Percentiles rank a stretch among this genome's conserved stretches.
Conservation (phyloP, 1,140 invertebrate species). For the Macrosteles quadrilineatus region DNA sequence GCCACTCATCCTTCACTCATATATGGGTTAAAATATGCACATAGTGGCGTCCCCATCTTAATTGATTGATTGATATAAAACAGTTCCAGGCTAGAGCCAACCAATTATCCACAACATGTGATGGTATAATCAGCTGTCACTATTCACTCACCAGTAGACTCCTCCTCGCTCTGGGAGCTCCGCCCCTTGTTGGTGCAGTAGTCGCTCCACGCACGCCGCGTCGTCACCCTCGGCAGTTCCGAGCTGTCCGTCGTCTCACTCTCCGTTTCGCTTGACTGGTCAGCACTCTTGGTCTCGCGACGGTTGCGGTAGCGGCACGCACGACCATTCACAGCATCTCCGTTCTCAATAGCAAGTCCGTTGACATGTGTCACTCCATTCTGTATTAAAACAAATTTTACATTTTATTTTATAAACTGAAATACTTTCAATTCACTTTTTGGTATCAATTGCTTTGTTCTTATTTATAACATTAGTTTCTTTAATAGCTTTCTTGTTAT, state of each 20-base stretch:
- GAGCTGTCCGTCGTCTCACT: conserved; percentile 44
- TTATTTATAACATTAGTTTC: no score
- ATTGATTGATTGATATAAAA: no score
- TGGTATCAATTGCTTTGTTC: no score
- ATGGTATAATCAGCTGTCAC: no score
- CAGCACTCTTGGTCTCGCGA: conserved; percentile 49
- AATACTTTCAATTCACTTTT: neutral
- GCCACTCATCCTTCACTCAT: no score
- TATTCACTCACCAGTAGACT: conserved; percentile 45
- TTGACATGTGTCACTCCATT: conserved; percentile 7
- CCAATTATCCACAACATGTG: no score
- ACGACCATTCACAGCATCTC: neutral
- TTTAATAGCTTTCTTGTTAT: no score
- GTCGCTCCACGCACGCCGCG: conserved; percentile 72
- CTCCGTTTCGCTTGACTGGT: conserved; percentile 43
- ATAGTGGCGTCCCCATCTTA: no score
- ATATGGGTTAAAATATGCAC: no score
- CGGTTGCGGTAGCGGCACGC: conserved; percentile 45
- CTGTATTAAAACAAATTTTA: no score
- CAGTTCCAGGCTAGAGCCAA: no score
- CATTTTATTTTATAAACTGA: no score
- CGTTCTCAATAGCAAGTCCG: neutral
- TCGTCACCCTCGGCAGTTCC: conserved; percentile 63
- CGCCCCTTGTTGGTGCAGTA: conserved; percentile 64
- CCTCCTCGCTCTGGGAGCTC: conserved; percentile 58